These are phyloP conservation scores for Tupiocoris notatus DNA, from an alignment of 2,888 invertebrate species.

Conservation along the genomic window DNA sequence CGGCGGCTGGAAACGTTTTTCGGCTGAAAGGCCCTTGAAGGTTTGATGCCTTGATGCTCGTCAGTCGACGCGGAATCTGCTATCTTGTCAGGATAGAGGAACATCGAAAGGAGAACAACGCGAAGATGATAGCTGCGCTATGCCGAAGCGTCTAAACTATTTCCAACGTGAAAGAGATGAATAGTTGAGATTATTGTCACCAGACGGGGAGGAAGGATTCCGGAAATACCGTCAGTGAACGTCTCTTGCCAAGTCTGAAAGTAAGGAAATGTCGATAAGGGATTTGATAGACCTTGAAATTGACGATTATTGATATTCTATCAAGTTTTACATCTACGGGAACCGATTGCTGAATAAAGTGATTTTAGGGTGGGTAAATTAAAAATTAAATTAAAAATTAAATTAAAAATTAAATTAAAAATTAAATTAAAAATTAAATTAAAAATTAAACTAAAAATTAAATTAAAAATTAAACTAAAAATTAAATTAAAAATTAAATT, in stretches of 20 bases:
- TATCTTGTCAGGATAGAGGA: background rate
- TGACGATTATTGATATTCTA: too few species aligned
- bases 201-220: slow-evolving; percentile 4
- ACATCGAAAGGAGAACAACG: background rate
- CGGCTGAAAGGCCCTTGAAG: background rate
- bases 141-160: slow-evolving; percentile 19
- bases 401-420: too few species aligned
- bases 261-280: too few species aligned
- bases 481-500: too few species aligned
- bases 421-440: too few species aligned
- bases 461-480: too few species aligned
- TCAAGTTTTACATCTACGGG: too few species aligned
- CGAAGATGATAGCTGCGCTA: background rate
- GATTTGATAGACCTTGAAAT: too few species aligned
- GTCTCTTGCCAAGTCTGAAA: background rate
- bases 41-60: background rate
- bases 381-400: too few species aligned
- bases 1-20: background rate
- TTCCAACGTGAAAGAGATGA: slow-evolving; percentile 24
- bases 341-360: too few species aligned
- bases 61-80: background rate
- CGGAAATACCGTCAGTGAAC: background rate
- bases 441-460: too few species aligned
- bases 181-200: slow-evolving; percentile 41
- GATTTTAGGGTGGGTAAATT: too few species aligned